These are phyloP conservation scores for Drosophila barbarae DNA, from an alignment of 2,888 invertebrate genomes.

Conservation along the genomic window DNA sequence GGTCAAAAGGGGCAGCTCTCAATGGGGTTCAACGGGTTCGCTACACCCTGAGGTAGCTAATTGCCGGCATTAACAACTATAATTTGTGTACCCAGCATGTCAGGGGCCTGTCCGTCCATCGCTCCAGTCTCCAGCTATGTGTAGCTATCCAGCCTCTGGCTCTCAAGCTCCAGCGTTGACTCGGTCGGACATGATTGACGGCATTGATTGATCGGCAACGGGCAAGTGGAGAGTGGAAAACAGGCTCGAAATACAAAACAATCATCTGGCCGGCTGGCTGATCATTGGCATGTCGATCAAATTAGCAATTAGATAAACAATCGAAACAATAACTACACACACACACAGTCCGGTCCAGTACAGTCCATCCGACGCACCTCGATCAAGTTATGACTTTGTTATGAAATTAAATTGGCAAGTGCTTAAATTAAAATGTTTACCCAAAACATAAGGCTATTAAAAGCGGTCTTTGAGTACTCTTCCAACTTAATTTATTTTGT, in stretches of 20 bases:
- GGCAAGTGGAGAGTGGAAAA: slow-evolving; percentile 1
- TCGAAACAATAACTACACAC: slow-evolving; percentile 24
- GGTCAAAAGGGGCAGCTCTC: slow-evolving; percentile 19
- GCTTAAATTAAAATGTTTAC: slow-evolving; percentile 24
- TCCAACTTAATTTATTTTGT: no score
- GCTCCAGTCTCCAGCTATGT: not conserved
- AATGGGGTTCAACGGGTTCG: slow-evolving; percentile 13
- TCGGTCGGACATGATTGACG: slow-evolving; percentile 52
- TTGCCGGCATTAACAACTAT: slow-evolving; percentile 14
- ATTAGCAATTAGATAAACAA: slow-evolving; percentile 39
- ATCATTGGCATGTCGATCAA: slow-evolving; percentile 40
- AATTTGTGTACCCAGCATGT: slow-evolving; percentile 15
- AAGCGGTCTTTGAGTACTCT: not conserved
- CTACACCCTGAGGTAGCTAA: slow-evolving; percentile 19
- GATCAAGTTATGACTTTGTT: slow-evolving; percentile 31
- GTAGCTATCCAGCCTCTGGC: not conserved
- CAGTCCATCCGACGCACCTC: slow-evolving; percentile 9
- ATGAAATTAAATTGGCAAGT: slow-evolving; percentile 25
- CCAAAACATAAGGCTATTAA: slow-evolving; percentile 6
- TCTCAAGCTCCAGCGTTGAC: slow-evolving; percentile 4
- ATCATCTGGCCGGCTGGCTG: slow-evolving; percentile 30
- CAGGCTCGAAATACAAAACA: slow-evolving; percentile 20
- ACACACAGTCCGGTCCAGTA: slow-evolving; percentile 1
- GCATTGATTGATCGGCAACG: slow-evolving; percentile 49
- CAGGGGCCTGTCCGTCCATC: slow-evolving; percentile 5